Percentiles rank a stretch among this genome's conserved stretches.
These are phyloP conservation scores for Dryocosmus kuriphilus DNA, from an alignment of 2,888 invertebrate species.

Conservation along the genomic window DNA sequence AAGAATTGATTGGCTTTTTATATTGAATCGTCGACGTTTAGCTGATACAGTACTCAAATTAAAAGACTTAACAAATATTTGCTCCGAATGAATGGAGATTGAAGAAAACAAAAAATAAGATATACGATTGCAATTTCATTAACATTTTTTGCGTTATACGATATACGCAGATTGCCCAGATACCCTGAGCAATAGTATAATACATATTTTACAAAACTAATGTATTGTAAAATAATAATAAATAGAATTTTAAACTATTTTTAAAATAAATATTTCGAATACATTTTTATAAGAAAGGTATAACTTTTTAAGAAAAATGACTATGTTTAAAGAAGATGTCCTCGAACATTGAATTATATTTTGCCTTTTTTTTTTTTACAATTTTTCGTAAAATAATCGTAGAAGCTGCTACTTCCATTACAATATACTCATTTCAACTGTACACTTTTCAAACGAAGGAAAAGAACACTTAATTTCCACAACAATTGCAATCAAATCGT, in stretches of 20 bases:
- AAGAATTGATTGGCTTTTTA: too few species aligned
- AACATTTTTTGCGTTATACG: not conserved
- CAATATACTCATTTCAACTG: slow-evolving; percentile 16
- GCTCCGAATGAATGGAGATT: slow-evolving; percentile 40
- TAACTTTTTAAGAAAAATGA: not conserved
- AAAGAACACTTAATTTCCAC: slow-evolving; percentile 1
- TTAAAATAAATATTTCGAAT: not conserved
- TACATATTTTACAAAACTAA: too few species aligned
- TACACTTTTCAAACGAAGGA: slow-evolving; percentile 21
- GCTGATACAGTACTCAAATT: slow-evolving; percentile 32
- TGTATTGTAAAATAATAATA: not conserved
- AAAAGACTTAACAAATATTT: slow-evolving; percentile 35
- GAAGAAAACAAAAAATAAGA: too few species aligned
- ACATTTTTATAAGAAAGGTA: not conserved
- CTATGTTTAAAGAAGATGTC: slow-evolving; percentile 27
- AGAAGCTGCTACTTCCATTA: slow-evolving; percentile 9
- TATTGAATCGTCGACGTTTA: slow-evolving; percentile 34
- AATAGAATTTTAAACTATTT: not conserved
- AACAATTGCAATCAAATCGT: slow-evolving; percentile 10
- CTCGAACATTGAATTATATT: slow-evolving; percentile 39
- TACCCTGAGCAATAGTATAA: too few species aligned
- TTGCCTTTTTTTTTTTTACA: slow-evolving; percentile 36
- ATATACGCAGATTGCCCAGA: too few species aligned
- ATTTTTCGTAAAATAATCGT: slow-evolving; percentile 14
- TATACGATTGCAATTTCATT: too few species aligned